Evolutionary conservation across 2,888 invertebrate genomes (phyloP), one percentile per base, ranked within the genome.

Genomic region (Eulithis prunata): DNA sequence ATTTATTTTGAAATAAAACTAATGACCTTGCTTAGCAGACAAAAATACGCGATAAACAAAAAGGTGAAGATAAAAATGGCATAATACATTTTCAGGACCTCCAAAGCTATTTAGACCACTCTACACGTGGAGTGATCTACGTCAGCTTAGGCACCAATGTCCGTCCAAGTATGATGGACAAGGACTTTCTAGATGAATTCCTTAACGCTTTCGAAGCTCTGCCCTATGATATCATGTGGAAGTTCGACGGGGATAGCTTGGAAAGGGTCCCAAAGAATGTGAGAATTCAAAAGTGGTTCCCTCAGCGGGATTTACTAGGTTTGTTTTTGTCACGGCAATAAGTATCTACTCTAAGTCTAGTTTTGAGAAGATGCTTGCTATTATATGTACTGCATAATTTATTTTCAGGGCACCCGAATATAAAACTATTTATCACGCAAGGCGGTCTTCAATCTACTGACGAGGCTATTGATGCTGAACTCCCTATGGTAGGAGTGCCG

Each of bases 391-490:
- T 32, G 32, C 6, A 6, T 32, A 32, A 32, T 11, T 47, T 13
- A 10, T 43, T 14, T 52, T 62, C 65, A 82, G 82, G 61, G 11
- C 90, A 91, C 75, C 84, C 85, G 3, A 90, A 89, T 53, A 66
- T 90, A 6, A 89, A 89, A 70, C 57, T 86, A 0, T 90, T 90
- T 57, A 80, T 89, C 12, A 87, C 84, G 3, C 89, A 89, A 84
- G 87, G 87, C 13, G 89, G 89, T 10, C 70, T 87, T 6, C 88
- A 89, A 67, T 88, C 89, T 0, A 76, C 84, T 0, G 87, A 88
- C 41, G 90, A 89, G 73, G 83, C 88, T 0, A 82, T 90, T 12
- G 78, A 78, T 13, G 81, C 84, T 21, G 78, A 76, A 45, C 81
- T 86, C 0, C 87, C 88, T 2, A 71, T 89, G 10, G 74, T 88